Base-by-base conservation (phyloP, 2,797 vertebrate genomes). In the Channallabes apus region DNA sequence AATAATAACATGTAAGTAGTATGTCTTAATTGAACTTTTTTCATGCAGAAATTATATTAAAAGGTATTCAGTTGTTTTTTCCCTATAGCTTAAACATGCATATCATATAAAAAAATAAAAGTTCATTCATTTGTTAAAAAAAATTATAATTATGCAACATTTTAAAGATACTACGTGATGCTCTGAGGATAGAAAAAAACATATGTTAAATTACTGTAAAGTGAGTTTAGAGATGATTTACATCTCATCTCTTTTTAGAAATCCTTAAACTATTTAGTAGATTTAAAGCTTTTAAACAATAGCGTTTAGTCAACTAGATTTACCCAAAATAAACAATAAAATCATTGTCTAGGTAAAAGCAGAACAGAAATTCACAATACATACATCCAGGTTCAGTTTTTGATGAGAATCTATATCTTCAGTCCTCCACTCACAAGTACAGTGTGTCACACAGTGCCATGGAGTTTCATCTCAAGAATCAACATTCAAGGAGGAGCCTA, bases 401-500 rank as follows among this genome's bases (percentile, higher is more conserved):
- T 27, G 20, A 15, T 38, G 20, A 75, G 4, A 54, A 67, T 77
- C 59, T 56, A 68, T 38, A 2, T 69, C 61, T 62, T 58, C n/a
- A 24, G 29, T 67, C 22, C 22, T 64, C 32, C 61, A 29, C 81
- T 84, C 62, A 35, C 73, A 82, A 41, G 41, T 84, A 15, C 20
- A 58, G 41, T 6, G 32, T 4, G 71, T 8, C 41, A 73, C 69
- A n/a, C 7, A 8, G n/a, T 32, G 61, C 76, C 38, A 3, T 62
- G 15, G 32, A 22, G 35, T 64, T 82, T 67, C 72, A 75, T 80
- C 32, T 56, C 17, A 35, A 78, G 80, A 77, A 81, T 81, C 56
- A 83, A 73, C 46, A 56, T 14, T 71, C 61, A 41, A 84, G 82
- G 62, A 84, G 86, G 67, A 68, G 73, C 56, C 59, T 29, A 64